Evolutionary conservation across 2,113 vertebrate genomes (phyloP), one percentile per base, ranked within the genome.

Genomic region (Haemorhous mexicanus): DNA sequence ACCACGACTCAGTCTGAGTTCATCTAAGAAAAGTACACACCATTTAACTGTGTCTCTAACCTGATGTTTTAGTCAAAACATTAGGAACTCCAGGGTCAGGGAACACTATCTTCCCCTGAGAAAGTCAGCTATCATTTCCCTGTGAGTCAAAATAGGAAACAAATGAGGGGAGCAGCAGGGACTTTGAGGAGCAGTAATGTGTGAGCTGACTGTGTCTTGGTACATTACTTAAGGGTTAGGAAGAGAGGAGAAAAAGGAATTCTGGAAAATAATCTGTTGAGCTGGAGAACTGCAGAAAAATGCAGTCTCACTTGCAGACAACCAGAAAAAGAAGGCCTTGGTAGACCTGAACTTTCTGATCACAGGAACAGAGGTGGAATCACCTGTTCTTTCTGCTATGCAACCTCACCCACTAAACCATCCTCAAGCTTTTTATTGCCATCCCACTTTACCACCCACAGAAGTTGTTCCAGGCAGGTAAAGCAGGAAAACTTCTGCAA

Each of bases 311-410:
- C 18, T 70, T 80, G 47, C 67, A 68, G 47, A 52, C 12, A 72
- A 47, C 11, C 33, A 61, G 23, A 56, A 3, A 14, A 70, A 62
- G 18, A 44, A 13, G 32, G 21, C 12, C 56, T 62, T 0, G 0
- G 32, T 16, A 88, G 47, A 74, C 10, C 23, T 59, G 32, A 78
- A 46, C 3, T 75, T 80, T 67, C 20, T 61, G 47, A 62, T 52
- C 35, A 47, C 33, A 77, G 63, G 46, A 47, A 46, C 14, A 26
- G 2, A 17, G 21, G 16, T n/a, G 17, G 58, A 79, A 78, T 67
- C 15, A 15, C 23, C 22, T 41, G 27, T 41, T 46, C 49, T 74
- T 74, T 86, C 72, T 8, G 5, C 12, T 1, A 0, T 1, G 3
- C 47, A 24, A 63, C 39, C 9, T 81, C 56, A 78, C 37, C 67